phyloP scores from a whole-genome alignment of 2,888 invertebrate genomes.

The Eilema sororculum region DNA sequence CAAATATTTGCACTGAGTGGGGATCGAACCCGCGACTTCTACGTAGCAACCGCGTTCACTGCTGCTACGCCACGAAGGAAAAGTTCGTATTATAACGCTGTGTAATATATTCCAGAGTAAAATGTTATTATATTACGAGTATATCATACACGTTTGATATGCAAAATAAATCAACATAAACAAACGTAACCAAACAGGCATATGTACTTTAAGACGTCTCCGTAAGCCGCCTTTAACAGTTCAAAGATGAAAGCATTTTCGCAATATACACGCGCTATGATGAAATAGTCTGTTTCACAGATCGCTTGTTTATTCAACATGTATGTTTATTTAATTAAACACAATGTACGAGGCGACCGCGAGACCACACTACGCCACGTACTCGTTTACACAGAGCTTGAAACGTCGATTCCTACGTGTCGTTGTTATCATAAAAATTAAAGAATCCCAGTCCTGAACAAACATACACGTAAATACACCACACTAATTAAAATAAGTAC shows the following conservation, averaged over 20 bases:
- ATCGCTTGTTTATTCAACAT: constrained; percentile 22
- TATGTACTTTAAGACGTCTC: neutral
- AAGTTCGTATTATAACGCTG: no score
- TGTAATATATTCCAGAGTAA: no score
- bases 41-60: no score
- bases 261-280: neutral
- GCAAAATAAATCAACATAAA: neutral
- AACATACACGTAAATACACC: constrained; percentile 37
- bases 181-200: neutral
- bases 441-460: constrained; percentile 43
- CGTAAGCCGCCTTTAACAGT: neutral
- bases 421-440: constrained; percentile 38
- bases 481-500: constrained; percentile 46
- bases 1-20: no score
- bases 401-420: constrained; percentile 22
- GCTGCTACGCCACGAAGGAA: no score
- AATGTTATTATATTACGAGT: no score
- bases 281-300: constrained; percentile 19
- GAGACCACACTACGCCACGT: neutral
- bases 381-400: constrained; percentile 14
- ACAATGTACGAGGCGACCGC: constrained; percentile 10
- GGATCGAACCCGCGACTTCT: no score
- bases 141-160: no score
- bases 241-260: constrained; percentile 1
- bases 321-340: constrained; percentile 35